Base-by-base conservation (phyloP, 2,888 invertebrate genomes). In the Cinara cedri region DNA sequence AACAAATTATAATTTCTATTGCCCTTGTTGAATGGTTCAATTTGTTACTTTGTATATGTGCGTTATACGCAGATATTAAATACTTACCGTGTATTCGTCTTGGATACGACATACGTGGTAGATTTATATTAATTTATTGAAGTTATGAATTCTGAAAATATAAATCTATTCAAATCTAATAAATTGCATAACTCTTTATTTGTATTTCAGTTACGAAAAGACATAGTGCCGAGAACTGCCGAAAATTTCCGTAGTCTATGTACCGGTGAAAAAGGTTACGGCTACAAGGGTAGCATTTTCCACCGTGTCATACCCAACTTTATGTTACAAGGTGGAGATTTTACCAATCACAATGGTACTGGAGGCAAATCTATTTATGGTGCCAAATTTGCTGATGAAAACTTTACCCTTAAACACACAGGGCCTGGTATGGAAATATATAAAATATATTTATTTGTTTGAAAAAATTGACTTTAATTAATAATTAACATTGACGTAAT, bases 331-430 rank as follows among this genome's bases (percentile, higher is more conserved):
- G 96, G 95, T 78, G 95, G 97, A 83, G 97, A 97, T 86, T 97
- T 97, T 86, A 97, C 96, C 85, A 93, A 94, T 87, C 93, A 89
- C 84, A 90, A 90, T 84, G 97, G 97, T 88, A 95, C 95, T 85
- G 95, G 95, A 81, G 97, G 97, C 83, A 96, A 97, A 88, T 97
- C 97, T 84, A 98, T 98, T 88, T 98, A 97, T 84, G 98, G 98
- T 74, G 90, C 90, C 85, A 97, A 97, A 88, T 98, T 98, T 87
- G 91, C 90, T 66, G 98, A 98, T 86, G 98, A 98, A 89, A 98
- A 98, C 90, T 98, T 98, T 89, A 89, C 89, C 83, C 89, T 97
- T 87, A 96, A 95, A 89, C 98, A 98, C 88, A 93, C 94, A 80
- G 96, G 94, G 82, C 91, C 95, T 81, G 97, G 97, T 85, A 81